Base-by-base conservation (phyloP, 2,888 invertebrate genomes). In the Subacronicta megacephala region DNA sequence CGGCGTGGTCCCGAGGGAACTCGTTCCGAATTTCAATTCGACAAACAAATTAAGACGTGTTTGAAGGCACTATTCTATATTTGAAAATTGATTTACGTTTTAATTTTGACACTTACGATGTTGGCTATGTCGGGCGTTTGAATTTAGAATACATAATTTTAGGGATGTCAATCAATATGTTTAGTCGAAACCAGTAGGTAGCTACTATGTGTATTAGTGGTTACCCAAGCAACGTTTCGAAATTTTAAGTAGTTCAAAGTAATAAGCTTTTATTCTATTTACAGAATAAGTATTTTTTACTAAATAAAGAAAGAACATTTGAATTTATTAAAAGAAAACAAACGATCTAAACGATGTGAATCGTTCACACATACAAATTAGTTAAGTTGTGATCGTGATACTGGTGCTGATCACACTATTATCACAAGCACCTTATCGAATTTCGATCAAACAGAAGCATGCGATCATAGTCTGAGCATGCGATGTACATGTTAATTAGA, bases 1-100 rank as follows among this genome's bases (percentile, higher is more conserved):
- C 78, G 62, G 73, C 71, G 77, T 58, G 73, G 77, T 85, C 88
- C 89, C 82, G 53, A 62, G 68, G 89, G 88, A 86, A 83, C 90
- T 81, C 75, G 87, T 47, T 54, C 85, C 89, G 91, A 91, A 92
- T 91, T 90, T 88, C 76, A 90, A 91, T 89, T 86, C 63, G 73
- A 77, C 77, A 73, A 81, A 78, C 79, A 82, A 90, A 90, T 90
- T 90, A 83, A 81, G 81, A 75, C 81, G 66, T 75, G 67, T 80
- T 75, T 75, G 77, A 73, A 53, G 60, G 60, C 42, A 52, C 56
- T 74, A 64, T 68, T 69, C 62, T 67, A 47, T 43, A 49, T 60
- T 53, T 49, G 62, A 79, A 77, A 85, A 80, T 80, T 78, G 43
- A 47, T 45, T 41, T 29, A 41, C 41, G 1, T 51, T 60, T 56